These are phyloP conservation scores for Cacoxenus indagator DNA, from an alignment of 2,888 invertebrate genomes.

Conservation along the genomic window DNA sequence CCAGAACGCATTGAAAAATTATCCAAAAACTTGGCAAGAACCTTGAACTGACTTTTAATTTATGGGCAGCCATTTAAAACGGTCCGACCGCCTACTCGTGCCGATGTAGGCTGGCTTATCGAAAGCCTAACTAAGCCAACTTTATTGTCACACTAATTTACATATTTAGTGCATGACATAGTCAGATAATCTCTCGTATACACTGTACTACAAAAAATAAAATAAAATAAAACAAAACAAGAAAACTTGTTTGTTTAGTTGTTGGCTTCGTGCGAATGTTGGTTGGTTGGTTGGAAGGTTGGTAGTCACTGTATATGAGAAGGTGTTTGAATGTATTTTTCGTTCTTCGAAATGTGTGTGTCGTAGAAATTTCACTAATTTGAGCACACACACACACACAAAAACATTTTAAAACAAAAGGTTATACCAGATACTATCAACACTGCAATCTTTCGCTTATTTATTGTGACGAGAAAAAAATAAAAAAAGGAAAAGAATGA, in stretches of 20 bases:
- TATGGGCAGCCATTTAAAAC: slow-evolving; percentile 3
- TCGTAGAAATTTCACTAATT: slow-evolving; percentile 6
- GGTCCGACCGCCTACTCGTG: background rate
- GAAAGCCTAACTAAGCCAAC: slow-evolving; percentile 10
- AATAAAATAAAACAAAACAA: background rate
- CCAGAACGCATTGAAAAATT: background rate
- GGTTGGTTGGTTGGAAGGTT: background rate
- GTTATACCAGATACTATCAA: slow-evolving; percentile 18
- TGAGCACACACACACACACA: background rate
- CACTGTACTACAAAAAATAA: background rate
- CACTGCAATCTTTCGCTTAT: background rate
- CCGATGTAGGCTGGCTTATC: background rate
- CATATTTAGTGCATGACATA: slow-evolving; percentile 21
- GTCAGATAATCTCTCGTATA: slow-evolving; percentile 11
- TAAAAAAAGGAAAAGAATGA: background rate
- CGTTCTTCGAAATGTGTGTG: background rate
- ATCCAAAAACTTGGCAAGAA: background rate
- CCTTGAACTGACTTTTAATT: slow-evolving; percentile 14
- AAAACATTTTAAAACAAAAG: slow-evolving; percentile 9
- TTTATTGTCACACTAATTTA: slow-evolving; percentile 22
- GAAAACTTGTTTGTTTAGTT: background rate
- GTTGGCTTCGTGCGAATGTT: too few relatives aligned
- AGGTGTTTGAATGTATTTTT: background rate
- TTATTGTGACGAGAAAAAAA: background rate
- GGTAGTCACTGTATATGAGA: too few relatives aligned